phyloP scores from a whole-genome alignment of 1,140 invertebrate species.

The Diplogasteroides magnus region DNA sequence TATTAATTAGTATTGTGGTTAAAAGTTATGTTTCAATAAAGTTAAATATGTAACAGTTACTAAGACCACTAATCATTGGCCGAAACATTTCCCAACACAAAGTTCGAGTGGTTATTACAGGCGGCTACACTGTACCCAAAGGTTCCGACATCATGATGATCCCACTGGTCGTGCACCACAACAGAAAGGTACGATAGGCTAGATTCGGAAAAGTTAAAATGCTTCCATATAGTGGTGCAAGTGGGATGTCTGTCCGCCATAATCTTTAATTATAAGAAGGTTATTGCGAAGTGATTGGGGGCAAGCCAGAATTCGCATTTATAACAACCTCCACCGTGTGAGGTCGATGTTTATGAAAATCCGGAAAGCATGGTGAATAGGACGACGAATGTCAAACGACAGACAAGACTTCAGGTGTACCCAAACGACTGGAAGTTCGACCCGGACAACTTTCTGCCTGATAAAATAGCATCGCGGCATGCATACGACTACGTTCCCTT shows the following conservation, averaged over 20 bases:
- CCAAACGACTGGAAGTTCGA: constrained; percentile 77
- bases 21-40: too few species aligned
- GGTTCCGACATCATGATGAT: not conserved
- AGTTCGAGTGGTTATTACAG: not conserved
- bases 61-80: not conserved
- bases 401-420: constrained; percentile 13
- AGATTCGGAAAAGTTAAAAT: not conserved
- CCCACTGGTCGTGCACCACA: not conserved
- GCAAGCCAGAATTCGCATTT: not conserved
- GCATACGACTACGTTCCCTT: constrained; percentile 58
- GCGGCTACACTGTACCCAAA: not conserved
- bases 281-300: not conserved
- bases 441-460: constrained; percentile 83
- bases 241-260: too few species aligned
- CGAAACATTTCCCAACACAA: not conserved
- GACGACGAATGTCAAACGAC: not conserved
- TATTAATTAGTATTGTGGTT: too few species aligned
- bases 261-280: not conserved
- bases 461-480: constrained; percentile 63
- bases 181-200: not conserved
- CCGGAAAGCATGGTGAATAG: too few species aligned
- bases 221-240: too few species aligned
- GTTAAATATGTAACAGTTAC: too few species aligned
- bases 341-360: too few species aligned
- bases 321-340: not conserved